Evolutionary conservation across 2,888 invertebrate genomes (phyloP), one percentile per base, ranked within the genome.

Genomic region (Nymphalis polychloros): DNA sequence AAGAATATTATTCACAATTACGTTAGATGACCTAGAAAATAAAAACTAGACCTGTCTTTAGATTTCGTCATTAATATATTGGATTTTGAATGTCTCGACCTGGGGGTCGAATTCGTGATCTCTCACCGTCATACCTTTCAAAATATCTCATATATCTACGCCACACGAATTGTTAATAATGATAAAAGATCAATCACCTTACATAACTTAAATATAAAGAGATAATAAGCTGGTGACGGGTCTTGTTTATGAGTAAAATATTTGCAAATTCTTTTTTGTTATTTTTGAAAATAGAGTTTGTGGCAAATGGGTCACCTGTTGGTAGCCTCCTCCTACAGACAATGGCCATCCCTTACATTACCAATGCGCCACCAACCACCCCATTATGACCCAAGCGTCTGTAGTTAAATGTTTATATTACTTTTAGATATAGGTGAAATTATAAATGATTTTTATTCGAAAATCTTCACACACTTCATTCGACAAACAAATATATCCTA

Each of bases 101-200:
- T 61, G 67, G 70, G 66, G 64, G 55, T 69, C 64, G 70, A 64
- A 70, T 61, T 67, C 70, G 68, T 70, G 70, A 64, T 64, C 60
- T 57, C 50, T 23, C 41, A 49, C 41, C 23, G 41, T 41, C 41
- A 57, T 41, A 48, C 64, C 62, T 70, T 68, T 62, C 68, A 61
- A 64, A 70, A 70, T 55, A 63, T 23, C 64, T 62, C 48, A 68
- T 62, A 59, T 57, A 49, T 64, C 47, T 2, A 35, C 55, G 55
- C n/a, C 55, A 55, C n/a, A 27, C 2, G 10, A 52, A 52, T 20
- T 52, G 52, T 23, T 52, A 52, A 52, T 52, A 23, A 52, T 23
- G 52, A 6, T 23, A 16, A 52, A 23, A 16, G 16, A 52, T 52
- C 20, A 16, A 23, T 52, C 6, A 52, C 23, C 23, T 52, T 27